Conservation (phyloP, 2,888 invertebrate genomes). For the Nephrotoma guestfalica region DNA sequence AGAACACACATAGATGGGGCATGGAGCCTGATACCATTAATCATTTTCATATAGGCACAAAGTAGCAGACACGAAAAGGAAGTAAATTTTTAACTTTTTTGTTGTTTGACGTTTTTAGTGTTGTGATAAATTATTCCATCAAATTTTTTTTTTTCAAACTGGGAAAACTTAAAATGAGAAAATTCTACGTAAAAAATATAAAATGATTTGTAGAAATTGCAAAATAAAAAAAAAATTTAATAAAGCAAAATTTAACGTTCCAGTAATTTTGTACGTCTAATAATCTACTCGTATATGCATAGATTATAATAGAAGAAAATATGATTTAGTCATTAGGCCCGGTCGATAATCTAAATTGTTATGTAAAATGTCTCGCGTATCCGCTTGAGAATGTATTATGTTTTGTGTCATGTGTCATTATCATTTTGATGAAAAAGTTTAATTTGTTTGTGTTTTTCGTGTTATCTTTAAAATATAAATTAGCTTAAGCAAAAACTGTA, state of each 20-base stretch:
- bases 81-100: not conserved
- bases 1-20: not conserved
- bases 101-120: not conserved
- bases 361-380: not conserved
- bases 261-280: not conserved
- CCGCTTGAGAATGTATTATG: not conserved
- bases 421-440: not conserved
- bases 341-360: not conserved
- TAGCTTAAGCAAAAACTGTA: not conserved
- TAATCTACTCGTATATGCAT: not conserved
- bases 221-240: not conserved
- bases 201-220: not conserved
- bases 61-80: not conserved
- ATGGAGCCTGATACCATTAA: not conserved
- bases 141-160: not conserved
- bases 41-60: not conserved
- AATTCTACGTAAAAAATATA: not conserved
- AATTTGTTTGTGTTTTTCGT: not conserved
- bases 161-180: not conserved
- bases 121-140: not conserved
- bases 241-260: not conserved
- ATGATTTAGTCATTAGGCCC: not conserved
- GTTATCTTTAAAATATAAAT: not conserved
- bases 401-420: not conserved
- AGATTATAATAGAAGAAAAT: not conserved